Conservation (phyloP, 2,113 vertebrate species). For the Ornithorhynchus anatinus region DNA sequence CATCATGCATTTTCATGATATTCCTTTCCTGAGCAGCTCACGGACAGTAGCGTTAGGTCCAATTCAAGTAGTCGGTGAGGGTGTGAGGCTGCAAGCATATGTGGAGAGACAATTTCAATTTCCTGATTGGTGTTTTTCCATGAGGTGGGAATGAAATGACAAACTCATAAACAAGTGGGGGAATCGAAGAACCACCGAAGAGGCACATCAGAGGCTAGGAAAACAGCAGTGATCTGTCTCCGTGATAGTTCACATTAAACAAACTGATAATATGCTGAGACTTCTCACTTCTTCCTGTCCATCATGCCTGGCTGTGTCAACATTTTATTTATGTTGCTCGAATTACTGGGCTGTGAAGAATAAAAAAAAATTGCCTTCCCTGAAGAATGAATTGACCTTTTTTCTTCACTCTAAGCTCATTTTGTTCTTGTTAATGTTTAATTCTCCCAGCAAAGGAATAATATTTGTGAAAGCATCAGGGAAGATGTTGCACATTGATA, state of each 20-base stretch:
- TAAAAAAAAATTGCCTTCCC: background rate
- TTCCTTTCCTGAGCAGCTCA: background rate
- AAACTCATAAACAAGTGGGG: constrained; percentile 16
- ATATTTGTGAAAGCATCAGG: too few species aligned
- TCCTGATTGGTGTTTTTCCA: constrained; percentile 16
- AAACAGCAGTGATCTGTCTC: constrained; percentile 11
- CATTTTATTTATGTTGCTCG: constrained; percentile 9
- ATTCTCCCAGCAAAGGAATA: background rate
- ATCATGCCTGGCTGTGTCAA: background rate
- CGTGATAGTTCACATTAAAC: constrained; percentile 1
- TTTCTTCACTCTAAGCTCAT: background rate
- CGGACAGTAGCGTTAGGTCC: background rate
- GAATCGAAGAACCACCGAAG: constrained; percentile 18
- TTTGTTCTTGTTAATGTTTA: background rate
- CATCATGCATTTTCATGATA: too few species aligned
- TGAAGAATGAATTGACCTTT: background rate
- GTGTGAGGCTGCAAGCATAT: constrained; percentile 9
- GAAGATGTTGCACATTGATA: too few species aligned
- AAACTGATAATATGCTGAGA: constrained; percentile 14
- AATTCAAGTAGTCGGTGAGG: background rate
- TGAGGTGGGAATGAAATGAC: constrained; percentile 16
- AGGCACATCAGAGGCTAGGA: background rate
- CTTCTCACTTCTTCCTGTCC: constrained; percentile 15
- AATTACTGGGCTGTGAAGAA: background rate
- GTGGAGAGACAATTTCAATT: constrained; percentile 40